Evolutionary conservation across 1,140 invertebrate species (phyloP).

Genomic region (Pollicipes pollicipes): DNA sequence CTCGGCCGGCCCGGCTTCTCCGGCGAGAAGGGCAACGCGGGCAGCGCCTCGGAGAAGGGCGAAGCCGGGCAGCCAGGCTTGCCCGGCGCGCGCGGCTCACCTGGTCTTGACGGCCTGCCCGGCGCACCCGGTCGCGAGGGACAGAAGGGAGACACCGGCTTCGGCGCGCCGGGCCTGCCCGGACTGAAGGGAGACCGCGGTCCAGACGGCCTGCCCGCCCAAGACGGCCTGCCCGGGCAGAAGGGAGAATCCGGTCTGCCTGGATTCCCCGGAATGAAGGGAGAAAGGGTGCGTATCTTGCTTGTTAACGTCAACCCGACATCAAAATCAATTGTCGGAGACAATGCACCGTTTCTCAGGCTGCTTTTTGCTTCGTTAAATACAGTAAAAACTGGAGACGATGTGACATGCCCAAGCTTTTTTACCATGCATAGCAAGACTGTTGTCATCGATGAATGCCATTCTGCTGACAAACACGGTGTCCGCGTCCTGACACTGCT

Average conservation of each 20-base stretch:
- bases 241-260: constrained; percentile 17
- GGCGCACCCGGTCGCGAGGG: constrained; percentile 15
- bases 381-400: too few relatives aligned
- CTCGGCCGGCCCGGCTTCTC: constrained; percentile 17
- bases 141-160: constrained; percentile 19
- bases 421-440: too few relatives aligned
- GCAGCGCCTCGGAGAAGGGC: constrained; percentile 19
- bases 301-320: too few relatives aligned
- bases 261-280: constrained; percentile 18
- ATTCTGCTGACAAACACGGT: too few relatives aligned
- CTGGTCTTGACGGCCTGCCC: constrained; percentile 18
- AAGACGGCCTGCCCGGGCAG: constrained; percentile 17
- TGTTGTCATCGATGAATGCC: too few relatives aligned
- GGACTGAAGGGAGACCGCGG: constrained; percentile 18
- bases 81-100: constrained; percentile 17
- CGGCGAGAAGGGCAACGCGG: constrained; percentile 24
- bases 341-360: too few relatives aligned
- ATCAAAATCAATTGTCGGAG: too few relatives aligned
- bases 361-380: too few relatives aligned
- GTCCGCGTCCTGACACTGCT: constrained; percentile 6
- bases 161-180: constrained; percentile 10
- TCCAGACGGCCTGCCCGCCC: constrained; percentile 10
- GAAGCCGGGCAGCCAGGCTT: constrained; percentile 15
- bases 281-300: constrained; percentile 13
- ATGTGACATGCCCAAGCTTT: too few relatives aligned